Evolutionary conservation across 1,140 invertebrate species (phyloP), one percentile per base, ranked within the genome.

Genomic region (Proales similis): DNA sequence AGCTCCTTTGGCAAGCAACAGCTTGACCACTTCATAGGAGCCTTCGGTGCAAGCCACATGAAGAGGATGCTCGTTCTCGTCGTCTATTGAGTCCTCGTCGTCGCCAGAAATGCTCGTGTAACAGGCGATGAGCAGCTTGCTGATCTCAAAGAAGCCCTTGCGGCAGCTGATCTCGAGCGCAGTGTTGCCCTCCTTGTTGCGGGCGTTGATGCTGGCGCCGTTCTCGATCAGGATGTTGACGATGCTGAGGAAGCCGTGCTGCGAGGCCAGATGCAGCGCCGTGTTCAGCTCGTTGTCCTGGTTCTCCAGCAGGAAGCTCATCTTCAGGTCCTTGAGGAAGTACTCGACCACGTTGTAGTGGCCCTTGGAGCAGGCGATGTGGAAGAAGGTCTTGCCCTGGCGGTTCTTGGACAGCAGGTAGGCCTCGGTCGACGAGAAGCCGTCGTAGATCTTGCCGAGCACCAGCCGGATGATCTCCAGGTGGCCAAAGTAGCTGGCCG

Each of bases 11-110:
- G 51, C 51, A 7, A 57, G 36, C 29, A 57, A 39, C 12, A 57
- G 27, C 5, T 57, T 42, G 7, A 57, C 51, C 6, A 57, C 11
- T 24, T 57, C 51, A 42, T 57, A 57, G 9, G 51, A 36, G 12
- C 51, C 51, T 39, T 57, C 51, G 22, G 39, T 27, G 22, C 51
- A 57, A 17, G 51, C 51, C 19, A 57, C 45, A 26, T 57, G 51
- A 19, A 57, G 45, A 20, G 51, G 51, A 57, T 57, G 45, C 19
- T 57, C 51, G 36, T 42, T 57, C 20, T 39, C 30, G 29, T 42
- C 45, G 26, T 57, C 36, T 5, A 42, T 9, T n/a, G n/a, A n/a
- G n/a, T n/a, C n/a, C n/a, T n/a, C n/a, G 17, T 57, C 19, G 30
- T 42, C 5, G n/a, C 24, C 27, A 7, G 39, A 42, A 9, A 57